phyloP scores from a whole-genome alignment of 1,140 invertebrate species.

The Parasteatoda tepidariorum region DNA sequence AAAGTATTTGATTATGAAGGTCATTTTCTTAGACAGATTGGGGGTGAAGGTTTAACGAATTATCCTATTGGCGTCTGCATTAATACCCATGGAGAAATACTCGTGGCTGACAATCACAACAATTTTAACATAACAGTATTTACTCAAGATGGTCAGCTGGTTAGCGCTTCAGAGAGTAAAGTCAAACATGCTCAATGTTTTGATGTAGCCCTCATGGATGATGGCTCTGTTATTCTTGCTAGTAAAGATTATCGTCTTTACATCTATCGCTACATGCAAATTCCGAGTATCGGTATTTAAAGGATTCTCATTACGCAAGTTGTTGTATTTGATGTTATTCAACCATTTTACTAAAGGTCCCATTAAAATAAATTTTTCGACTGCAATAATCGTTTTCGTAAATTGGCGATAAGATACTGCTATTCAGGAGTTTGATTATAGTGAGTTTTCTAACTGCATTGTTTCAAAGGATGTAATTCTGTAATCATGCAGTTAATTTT shows the following conservation, averaged over 20 bases:
- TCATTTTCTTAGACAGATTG: slow-evolving; percentile 94
- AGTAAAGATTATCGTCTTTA: slow-evolving; percentile 99
- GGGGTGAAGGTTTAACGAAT: slow-evolving; percentile 98
- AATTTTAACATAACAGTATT: slow-evolving; percentile 99
- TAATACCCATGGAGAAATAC: slow-evolving; percentile 93
- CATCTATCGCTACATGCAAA: slow-evolving; percentile 88
- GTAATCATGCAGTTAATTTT: background rate
- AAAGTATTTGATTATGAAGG: slow-evolving; percentile 99
- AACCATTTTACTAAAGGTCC: background rate
- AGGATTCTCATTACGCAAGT: background rate
- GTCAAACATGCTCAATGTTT: slow-evolving; percentile 99
- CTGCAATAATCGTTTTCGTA: no score
- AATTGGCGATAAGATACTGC: no score
- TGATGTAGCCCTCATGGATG: slow-evolving; percentile 98
- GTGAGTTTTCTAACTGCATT: no score
- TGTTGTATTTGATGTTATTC: background rate
- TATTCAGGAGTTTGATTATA: no score
- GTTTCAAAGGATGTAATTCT: background rate
- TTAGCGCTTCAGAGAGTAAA: slow-evolving; percentile 96
- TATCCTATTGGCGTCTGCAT: slow-evolving; percentile 99
- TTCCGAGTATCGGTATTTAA: slow-evolving; percentile 40
- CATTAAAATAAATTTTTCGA: no score
- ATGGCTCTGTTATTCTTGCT: slow-evolving; percentile 96
- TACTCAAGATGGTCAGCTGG: slow-evolving; percentile 93
- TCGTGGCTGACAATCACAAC: slow-evolving; percentile 99